These are phyloP conservation scores for Parasteatoda lunata DNA, from an alignment of 2,888 invertebrate genomes.

Conservation along the genomic window DNA sequence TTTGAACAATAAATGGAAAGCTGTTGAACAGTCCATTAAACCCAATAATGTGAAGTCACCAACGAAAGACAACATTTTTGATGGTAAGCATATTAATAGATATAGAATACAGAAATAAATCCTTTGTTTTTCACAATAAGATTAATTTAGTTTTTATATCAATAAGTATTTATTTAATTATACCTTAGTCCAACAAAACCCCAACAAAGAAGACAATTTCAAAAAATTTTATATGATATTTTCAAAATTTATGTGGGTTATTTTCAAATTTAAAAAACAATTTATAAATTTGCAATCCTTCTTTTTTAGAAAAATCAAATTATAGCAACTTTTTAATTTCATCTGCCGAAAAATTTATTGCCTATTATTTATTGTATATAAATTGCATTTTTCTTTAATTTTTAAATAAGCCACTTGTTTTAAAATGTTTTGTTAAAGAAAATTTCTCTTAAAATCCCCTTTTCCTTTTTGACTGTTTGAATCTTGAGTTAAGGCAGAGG, in stretches of 20 bases:
- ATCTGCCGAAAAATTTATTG: background rate
- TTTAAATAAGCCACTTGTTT: background rate
- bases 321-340: background rate
- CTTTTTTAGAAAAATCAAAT: background rate
- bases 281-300: background rate
- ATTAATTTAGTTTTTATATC: too few relatives aligned
- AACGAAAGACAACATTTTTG: constrained; percentile 59
- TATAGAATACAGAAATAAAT: too few relatives aligned
- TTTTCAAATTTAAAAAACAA: too few relatives aligned
- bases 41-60: constrained; percentile 73
- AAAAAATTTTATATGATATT: too few relatives aligned
- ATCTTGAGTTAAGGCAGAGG: too few relatives aligned
- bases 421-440: background rate
- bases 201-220: too few relatives aligned
- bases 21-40: constrained; percentile 82
- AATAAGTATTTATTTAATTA: too few relatives aligned
- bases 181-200: too few relatives aligned
- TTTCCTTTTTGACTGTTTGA: too few relatives aligned
- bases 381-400: background rate
- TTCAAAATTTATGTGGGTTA: too few relatives aligned
- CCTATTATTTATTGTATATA: background rate
- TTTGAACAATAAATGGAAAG: constrained; percentile 86
- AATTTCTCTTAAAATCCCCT: background rate
- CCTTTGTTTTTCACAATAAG: too few relatives aligned
- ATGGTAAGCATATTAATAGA: constrained; percentile 71